phyloP scores from a whole-genome alignment of 2,888 invertebrate genomes.

The Machimus atricapillus region DNA sequence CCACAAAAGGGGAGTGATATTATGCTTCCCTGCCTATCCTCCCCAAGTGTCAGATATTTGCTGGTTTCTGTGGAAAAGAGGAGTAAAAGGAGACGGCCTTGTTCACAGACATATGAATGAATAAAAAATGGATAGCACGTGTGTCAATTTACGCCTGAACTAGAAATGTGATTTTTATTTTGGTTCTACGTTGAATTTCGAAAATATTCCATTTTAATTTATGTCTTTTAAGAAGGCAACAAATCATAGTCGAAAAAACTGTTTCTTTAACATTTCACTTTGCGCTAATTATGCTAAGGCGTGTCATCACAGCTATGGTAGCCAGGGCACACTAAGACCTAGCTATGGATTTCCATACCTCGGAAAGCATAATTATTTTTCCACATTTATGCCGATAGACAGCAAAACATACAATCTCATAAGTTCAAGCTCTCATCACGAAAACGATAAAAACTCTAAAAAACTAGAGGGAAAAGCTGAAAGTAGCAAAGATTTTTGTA shows the following conservation, averaged over 20 bases:
- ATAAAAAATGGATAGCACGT: conserved; percentile 42
- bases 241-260: background rate
- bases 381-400: no score
- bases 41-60: background rate
- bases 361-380: no score
- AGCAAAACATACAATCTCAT: no score
- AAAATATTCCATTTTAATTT: background rate
- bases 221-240: background rate
- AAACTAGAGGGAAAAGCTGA: no score
- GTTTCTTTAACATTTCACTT: no score
- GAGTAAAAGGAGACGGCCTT: background rate
- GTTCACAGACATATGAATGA: background rate
- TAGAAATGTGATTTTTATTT: background rate
- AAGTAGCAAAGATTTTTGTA: no score
- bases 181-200: background rate
- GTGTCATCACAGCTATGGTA: no score
- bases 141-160: conserved; percentile 38
- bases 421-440: no score
- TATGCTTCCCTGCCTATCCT: background rate
- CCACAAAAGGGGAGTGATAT: background rate
- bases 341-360: no score
- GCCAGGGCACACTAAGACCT: no score
- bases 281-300: no score
- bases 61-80: background rate
- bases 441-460: no score